A percentile compares a stretch with the other conserved stretches of the same genome.
These are phyloP conservation scores for Oryzias javanicus DNA, from an alignment of 2,113 vertebrate genomes.

Conservation along the genomic window DNA sequence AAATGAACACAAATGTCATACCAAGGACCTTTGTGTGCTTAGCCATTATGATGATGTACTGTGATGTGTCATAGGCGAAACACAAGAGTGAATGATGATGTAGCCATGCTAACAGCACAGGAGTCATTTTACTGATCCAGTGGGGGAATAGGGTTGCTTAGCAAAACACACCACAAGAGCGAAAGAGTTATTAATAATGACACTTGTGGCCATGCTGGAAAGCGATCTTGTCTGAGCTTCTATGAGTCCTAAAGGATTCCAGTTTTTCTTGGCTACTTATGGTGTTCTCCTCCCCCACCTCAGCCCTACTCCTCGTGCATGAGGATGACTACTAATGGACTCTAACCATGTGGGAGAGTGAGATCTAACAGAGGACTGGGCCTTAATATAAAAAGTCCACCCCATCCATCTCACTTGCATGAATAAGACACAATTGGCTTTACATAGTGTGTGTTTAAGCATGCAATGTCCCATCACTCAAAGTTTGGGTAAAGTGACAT, in stretches of 20 bases:
- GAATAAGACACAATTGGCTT: too few relatives aligned
- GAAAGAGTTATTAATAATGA: constrained; percentile 39
- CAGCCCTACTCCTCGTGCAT: constrained; percentile 17
- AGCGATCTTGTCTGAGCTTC: constrained; percentile 29
- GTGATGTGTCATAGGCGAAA: constrained; percentile 38
- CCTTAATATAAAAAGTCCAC: constrained; percentile 21
- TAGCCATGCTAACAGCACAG: constrained; percentile 17
- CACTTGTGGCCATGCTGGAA: constrained; percentile 18
- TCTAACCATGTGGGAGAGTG: constrained; percentile 31
- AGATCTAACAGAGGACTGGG: constrained; percentile 20
- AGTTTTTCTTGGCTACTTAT: constrained; percentile 15
- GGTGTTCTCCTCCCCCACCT: constrained; percentile 5
- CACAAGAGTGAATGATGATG: constrained; percentile 35
- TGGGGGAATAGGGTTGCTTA: constrained; percentile 25
- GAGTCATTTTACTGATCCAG: constrained; percentile 38
- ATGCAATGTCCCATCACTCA: too few relatives aligned
- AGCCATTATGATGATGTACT: constrained; percentile 49
- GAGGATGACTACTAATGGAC: constrained; percentile 30
- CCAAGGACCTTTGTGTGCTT: constrained; percentile 48
- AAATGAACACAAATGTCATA: constrained; percentile 59
- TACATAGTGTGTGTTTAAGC: too few relatives aligned
- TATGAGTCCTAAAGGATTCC: constrained; percentile 19
- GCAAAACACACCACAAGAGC: constrained; percentile 33
- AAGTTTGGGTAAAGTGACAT: too few relatives aligned
- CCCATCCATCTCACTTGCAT: constrained; percentile 10